Conservation (phyloP, 2,888 invertebrate genomes). For the Eristalis intricaria region DNA sequence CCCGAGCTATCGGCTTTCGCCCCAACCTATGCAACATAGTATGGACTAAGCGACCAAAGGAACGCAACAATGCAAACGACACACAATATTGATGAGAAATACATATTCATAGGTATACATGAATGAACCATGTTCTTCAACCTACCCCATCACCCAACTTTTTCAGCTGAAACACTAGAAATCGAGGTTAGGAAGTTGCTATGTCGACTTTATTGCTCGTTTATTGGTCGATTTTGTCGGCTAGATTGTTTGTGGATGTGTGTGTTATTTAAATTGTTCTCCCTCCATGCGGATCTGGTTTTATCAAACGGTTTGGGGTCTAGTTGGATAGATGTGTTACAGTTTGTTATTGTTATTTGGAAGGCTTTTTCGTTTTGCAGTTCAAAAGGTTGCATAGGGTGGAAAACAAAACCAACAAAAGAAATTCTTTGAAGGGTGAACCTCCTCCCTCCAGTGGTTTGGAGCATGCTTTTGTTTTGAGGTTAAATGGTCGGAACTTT, state of each 20-base stretch:
- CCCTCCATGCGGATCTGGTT: neutral
- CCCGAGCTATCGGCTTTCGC: neutral
- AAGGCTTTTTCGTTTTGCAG: conserved; percentile 17
- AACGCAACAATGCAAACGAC: conserved; percentile 58
- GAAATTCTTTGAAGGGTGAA: conserved; percentile 1
- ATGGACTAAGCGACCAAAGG: neutral
- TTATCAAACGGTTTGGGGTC: conserved; percentile 20
- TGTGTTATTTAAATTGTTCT: conserved; percentile 65
- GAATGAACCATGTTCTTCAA: neutral
- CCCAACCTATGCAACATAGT: conserved; percentile 22
- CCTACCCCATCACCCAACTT: neutral
- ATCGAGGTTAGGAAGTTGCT: conserved; percentile 71
- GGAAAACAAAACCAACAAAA: neutral
- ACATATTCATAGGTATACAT: neutral
- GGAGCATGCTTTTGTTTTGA: conserved; percentile 57
- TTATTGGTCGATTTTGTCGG: conserved; percentile 70
- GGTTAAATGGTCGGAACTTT: conserved; percentile 69
- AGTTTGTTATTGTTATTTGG: conserved; percentile 45
- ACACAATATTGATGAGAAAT: conserved; percentile 1
- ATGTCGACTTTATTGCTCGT: conserved; percentile 69
- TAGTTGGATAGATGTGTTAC: conserved; percentile 26
- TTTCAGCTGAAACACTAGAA: conserved; percentile 41
- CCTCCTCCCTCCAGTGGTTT: neutral
- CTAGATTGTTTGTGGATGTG: conserved; percentile 61
- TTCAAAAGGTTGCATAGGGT: conserved; percentile 26